Conservation (phyloP, 2,113 vertebrate genomes). For the Azemiops feae region DNA sequence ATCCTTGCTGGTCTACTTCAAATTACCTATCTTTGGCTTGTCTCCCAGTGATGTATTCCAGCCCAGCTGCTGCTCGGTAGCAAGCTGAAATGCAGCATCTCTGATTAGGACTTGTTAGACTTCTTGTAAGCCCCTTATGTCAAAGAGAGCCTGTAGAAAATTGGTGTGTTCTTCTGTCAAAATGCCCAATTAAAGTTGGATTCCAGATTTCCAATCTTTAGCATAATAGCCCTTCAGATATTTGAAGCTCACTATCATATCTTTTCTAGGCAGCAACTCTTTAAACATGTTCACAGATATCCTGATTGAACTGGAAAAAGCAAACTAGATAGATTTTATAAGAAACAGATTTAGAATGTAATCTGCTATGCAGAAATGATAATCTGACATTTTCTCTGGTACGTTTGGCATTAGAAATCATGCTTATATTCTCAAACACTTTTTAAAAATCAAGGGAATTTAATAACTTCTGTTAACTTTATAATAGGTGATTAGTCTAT, state of each 20-base stretch:
- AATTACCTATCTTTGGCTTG: neutral
- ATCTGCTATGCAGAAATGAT: neutral
- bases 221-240: neutral
- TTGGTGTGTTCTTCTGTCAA: neutral
- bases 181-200: neutral
- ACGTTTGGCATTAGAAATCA: neutral
- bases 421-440: neutral
- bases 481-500: neutral
- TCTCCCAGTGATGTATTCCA: neutral
- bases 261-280: neutral
- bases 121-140: neutral
- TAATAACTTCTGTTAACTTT: neutral
- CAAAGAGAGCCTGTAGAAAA: neutral
- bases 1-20: neutral
- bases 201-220: neutral
- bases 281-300: neutral
- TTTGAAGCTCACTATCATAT: neutral
- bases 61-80: neutral
- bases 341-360: neutral
- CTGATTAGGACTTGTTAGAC: neutral
- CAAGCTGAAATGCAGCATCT: neutral
- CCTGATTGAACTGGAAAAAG: neutral
- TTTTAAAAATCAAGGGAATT: neutral
- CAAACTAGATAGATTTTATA: neutral
- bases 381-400: neutral